Base-by-base conservation (phyloP, 2,888 invertebrate genomes). In the Caprella mutica region DNA sequence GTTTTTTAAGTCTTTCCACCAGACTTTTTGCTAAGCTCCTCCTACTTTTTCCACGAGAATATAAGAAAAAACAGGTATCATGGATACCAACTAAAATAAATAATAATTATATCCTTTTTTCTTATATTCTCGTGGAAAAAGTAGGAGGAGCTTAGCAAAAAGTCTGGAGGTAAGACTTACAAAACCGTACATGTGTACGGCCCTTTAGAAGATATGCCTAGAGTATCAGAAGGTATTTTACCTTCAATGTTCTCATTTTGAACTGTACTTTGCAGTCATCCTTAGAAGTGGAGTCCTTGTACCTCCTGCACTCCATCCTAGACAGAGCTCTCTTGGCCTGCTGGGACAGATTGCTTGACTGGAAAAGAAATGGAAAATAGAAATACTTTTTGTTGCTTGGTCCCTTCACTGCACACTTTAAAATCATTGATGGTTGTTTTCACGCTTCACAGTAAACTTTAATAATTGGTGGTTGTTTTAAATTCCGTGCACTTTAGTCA, bases 321-420 rank as follows among this genome's bases (percentile, higher is more conserved):
- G 59, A 56, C 35, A 63, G 63, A n/a, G 63, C 63, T 14, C 59
- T 50, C 43, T 63, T 63, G 21, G 63, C 63, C 26, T 63, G 59
- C 52, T 63, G 63, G 21, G 63, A 59, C 29, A 63, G 33, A 9
- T 59, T 59, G 55, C 59, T 63, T 57, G 59, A 53, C 12, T n/a
- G 26, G 23, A 14, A 19, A 14, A 26, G 19, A 39, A 5, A 21
- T 2, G 35, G 9, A 35, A 35, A 9, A 12, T 48, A 48, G 21
- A 27, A 26, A 43, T 23, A 43, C 14, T 2, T 23, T 14, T 21
- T 14, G n/a, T 17, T 43, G 21, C 14, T 17, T 23, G 21, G n/a
- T 14, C 19, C n/a, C 19, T 17, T 23, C n/a, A 17, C n/a, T 17
- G 21, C 19, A 23, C 19, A 43, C 19, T 17, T 43, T 4, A 5